Base-by-base conservation (phyloP, 2,113 vertebrate species). In the Ramphastos sulfuratus region DNA sequence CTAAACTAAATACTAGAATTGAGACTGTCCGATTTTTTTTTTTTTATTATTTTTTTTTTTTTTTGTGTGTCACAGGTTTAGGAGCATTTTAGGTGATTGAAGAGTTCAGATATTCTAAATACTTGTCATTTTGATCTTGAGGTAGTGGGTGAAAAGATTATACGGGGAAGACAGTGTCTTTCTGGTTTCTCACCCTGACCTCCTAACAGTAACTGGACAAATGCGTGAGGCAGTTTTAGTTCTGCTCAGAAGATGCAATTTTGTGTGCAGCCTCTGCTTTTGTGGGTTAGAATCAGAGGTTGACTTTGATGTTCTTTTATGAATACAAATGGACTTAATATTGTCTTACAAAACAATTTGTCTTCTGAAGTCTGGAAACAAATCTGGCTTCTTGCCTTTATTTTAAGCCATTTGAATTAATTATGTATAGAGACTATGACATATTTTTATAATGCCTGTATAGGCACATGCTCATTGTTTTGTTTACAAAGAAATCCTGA, bases 151-250 rank as follows among this genome's bases (percentile, higher is more conserved):
- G 24, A 44, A 90, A 39, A 46, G 9, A 79, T 21, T 3, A 7
- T 12, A 9, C 4, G 39, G 13, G n/a, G 79, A 50, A 61, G 42
- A 46, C 0, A 0, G 10, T 7, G 21, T 55, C 25, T 70, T 82
- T 9, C 2, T 1, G 9, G 10, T 50, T 59, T 19, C 27, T 83
- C 1, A 8, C 28, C 4, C 2, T 35, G 18, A 37, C 10, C 15
- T 72, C 28, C 9, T 65, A 23, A 48, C 25, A 48, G 28, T 52
- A 54, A 48, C 64, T 46, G 46, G 25, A 58, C 28, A 73, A 46
- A 27, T 5, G 10, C 48, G 9, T 1, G 1, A 37, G 28, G 17
- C 17, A 52, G 19, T 33, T 75, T 27, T 33, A 69, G 58, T 64
- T 18, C 25, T 21, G 12, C 44, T 16, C 23, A 33, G 17, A 64